Evolutionary conservation across 1,140 invertebrate species (phyloP).

Genomic region (Leptinotarsa defecta): DNA sequence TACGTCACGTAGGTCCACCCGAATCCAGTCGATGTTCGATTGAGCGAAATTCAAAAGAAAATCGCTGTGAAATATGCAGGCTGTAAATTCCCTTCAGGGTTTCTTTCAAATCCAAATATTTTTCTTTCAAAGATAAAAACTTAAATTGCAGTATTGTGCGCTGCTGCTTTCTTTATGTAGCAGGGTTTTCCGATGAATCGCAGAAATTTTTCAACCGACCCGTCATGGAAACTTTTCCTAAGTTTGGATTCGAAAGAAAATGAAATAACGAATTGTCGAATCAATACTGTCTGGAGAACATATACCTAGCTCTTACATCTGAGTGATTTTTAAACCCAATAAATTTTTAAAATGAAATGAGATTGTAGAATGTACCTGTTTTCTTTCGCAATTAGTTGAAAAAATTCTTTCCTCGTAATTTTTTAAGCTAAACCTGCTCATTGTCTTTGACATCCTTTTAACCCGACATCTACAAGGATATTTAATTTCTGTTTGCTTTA

Average conservation of each 20-base stretch:
- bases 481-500: too few species aligned
- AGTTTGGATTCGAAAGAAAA: not conserved
- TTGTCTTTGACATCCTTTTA: too few species aligned
- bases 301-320: too few species aligned
- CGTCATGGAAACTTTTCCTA: not conserved
- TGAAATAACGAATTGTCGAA: not conserved
- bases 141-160: slow-evolving; percentile 2
- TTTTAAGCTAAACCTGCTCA: too few species aligned
- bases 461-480: too few species aligned
- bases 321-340: too few species aligned
- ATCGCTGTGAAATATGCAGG: not conserved
- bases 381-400: too few species aligned
- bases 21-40: not conserved
- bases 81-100: not conserved
- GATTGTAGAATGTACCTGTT: too few species aligned
- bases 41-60: not conserved
- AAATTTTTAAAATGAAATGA: too few species aligned
- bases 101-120: not conserved
- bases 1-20: not conserved
- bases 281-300: not conserved
- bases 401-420: too few species aligned
- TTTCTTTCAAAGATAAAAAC: slow-evolving; percentile 2
- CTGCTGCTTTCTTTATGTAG: not conserved
- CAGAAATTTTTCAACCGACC: not conserved
- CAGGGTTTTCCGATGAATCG: not conserved